Conservation (phyloP, 2,888 invertebrate species). For the Nyleta sp. region DNA sequence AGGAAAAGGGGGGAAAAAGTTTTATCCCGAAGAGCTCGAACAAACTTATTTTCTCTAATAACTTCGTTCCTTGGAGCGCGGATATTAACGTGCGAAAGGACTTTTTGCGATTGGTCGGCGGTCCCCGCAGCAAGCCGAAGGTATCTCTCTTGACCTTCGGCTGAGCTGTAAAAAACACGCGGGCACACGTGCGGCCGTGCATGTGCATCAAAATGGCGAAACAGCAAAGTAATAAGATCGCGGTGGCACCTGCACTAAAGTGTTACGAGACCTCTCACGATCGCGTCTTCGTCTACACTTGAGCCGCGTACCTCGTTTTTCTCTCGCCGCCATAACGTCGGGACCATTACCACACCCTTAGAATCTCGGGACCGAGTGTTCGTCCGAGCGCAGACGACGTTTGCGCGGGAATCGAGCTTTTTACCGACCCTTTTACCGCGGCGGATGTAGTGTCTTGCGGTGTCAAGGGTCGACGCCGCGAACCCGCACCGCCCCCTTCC, state of each 20-base stretch:
- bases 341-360: slow-evolving; percentile 64
- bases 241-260: slow-evolving; percentile 63
- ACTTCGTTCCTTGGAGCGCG: slow-evolving; percentile 16
- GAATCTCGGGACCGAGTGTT: too few relatives aligned
- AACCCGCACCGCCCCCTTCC: too few relatives aligned
- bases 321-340: slow-evolving; percentile 46
- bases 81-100: slow-evolving; percentile 44
- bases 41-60: slow-evolving; percentile 45
- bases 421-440: too few relatives aligned
- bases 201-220: slow-evolving; percentile 60
- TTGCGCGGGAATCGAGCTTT: too few relatives aligned
- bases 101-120: slow-evolving; percentile 38
- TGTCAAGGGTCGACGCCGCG: too few relatives aligned
- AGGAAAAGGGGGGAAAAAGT: not conserved
- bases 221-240: slow-evolving; percentile 63
- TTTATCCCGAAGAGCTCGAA: not conserved
- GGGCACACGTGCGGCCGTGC: slow-evolving; percentile 37
- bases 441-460: too few relatives aligned
- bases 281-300: slow-evolving; percentile 56
- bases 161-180: slow-evolving; percentile 42
- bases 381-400: too few relatives aligned
- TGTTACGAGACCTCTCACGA: slow-evolving; percentile 62
- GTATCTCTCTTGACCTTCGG: slow-evolving; percentile 48
- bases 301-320: slow-evolving; percentile 50
- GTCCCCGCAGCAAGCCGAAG: not conserved